Evolutionary conservation across 2,888 invertebrate species (phyloP).

Genomic region (Platynereis dumerilii): DNA sequence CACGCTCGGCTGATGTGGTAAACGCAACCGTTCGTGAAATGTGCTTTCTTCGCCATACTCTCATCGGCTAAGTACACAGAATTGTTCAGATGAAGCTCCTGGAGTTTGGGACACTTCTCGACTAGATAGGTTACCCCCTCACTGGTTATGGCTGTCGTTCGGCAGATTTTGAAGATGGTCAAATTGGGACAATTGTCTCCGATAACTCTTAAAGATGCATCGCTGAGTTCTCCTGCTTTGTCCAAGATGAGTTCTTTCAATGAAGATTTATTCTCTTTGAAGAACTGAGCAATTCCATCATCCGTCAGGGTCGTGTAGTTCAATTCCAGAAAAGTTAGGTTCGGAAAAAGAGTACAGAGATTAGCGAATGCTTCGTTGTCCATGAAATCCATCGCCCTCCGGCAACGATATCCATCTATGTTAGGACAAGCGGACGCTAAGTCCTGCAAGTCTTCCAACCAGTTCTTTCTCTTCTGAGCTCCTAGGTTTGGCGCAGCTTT

Average conservation of each 20-base stretch:
- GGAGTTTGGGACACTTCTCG: conserved; percentile 18
- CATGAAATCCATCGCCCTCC: conserved; percentile 31
- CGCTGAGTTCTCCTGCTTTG: conserved; percentile 32
- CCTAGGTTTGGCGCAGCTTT: conserved; percentile 12
- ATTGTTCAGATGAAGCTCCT: conserved; percentile 22
- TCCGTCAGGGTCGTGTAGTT: conserved; percentile 33
- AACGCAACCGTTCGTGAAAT: conserved; percentile 17
- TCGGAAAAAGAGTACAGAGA: conserved; percentile 31
- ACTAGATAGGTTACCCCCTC: conserved; percentile 26
- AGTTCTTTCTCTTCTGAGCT: conserved; percentile 18
- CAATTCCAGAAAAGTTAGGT: conserved; percentile 29
- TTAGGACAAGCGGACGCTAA: conserved; percentile 31
- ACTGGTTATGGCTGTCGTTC: conserved; percentile 26
- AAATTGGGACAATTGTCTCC: conserved; percentile 35
- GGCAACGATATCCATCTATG: conserved; percentile 31
- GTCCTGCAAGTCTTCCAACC: conserved; percentile 33
- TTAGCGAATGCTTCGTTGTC: conserved; percentile 34
- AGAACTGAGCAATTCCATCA: conserved; percentile 30
- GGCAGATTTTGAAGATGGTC: conserved; percentile 23
- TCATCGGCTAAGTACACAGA: conserved; percentile 13
- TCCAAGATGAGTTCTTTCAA: conserved; percentile 30
- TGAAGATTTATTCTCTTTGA: conserved; percentile 21
- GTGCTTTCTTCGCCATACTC: conserved; percentile 7
- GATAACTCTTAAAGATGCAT: conserved; percentile 26
- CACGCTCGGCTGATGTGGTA: conserved; percentile 9